These are phyloP conservation scores for Chelonus formosanus DNA, from an alignment of 2,888 invertebrate genomes.

Conservation along the genomic window DNA sequence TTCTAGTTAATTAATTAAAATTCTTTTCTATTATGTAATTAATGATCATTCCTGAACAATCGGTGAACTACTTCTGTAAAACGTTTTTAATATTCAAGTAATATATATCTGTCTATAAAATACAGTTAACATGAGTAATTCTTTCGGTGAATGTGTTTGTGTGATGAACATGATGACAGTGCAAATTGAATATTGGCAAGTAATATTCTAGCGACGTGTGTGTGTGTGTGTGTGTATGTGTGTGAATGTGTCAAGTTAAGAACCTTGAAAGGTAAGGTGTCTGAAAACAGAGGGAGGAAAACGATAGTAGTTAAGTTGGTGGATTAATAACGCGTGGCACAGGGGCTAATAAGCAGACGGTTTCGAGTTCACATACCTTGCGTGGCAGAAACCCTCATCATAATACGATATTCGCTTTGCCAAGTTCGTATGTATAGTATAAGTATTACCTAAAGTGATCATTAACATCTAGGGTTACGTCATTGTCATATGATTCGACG, in stretches of 20 bases:
- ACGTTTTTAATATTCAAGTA: too few species aligned
- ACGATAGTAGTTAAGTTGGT: conserved; percentile 48
- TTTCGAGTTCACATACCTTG: conserved; percentile 52
- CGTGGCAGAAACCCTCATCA: conserved; percentile 50
- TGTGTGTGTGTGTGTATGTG: conserved; percentile 41
- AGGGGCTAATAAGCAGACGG: conserved; percentile 58
- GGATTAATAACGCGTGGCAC: conserved; percentile 64
- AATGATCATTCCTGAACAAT: too few species aligned
- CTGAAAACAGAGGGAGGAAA: conserved; percentile 17
- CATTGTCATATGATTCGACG: not conserved
- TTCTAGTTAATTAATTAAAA: too few species aligned
- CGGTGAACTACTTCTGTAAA: too few species aligned
- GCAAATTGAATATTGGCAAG: conserved; percentile 32
- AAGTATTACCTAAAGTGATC: conserved; percentile 18
- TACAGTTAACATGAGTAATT: too few species aligned
- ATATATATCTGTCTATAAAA: too few species aligned
- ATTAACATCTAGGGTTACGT: conserved; percentile 64
- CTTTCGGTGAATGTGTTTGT: too few species aligned
- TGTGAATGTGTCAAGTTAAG: conserved; percentile 29
- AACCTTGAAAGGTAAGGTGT: not conserved
- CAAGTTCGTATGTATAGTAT: conserved; percentile 20
- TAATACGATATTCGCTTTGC: conserved; percentile 61
- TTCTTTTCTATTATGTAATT: too few species aligned
- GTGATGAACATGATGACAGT: too few species aligned
- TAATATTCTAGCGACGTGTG: conserved; percentile 39